Evolutionary conservation across 2,888 invertebrate species (phyloP), one percentile per base, ranked within the genome.

Genomic region (Patella pellucida): DNA sequence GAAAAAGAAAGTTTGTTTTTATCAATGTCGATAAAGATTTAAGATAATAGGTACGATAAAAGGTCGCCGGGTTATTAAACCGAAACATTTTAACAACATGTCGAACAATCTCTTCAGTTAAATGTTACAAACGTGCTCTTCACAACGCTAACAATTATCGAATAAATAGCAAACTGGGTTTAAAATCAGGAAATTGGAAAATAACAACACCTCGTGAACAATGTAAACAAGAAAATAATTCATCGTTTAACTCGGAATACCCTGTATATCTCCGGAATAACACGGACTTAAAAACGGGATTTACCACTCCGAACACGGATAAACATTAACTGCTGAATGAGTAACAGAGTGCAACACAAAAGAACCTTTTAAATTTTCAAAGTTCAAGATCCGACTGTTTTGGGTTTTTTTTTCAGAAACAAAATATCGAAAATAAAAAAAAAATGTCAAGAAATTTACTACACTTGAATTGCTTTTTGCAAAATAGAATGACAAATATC

Each of bases 181-280:
- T 23, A 62, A 23, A 62, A 23, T 23, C 19, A 62, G 62, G 62
- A 62, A 62, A 62, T 62, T 62, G 62, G 62, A 23, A 62, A 62
- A 62, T 62, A 62, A 62, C 62, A 62, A 62, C 62, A 62, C 62
- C 62, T 62, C 62, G 62, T 62, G 62, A 62, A 62, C 62, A 62
- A 23, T 62, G 62, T 62, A 62, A 62, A 62, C 62, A 62, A 62
- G 62, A 62, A 62, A 62, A 62, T 62, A 23, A 62, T 62, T 62
- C 23, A 62, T 23, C 23, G 3, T 62, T 62, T 62, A 62, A 19
- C 62, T 19, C 62, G 19, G 23, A 62, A 62, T 23, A 62, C 62
- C 62, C 23, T 23, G 62, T 62, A 19, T 23, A 62, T 62, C 62
- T 62, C 62, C 62, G 23, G 62, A 19, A 62, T 62, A 23, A 62